phyloP scores from a whole-genome alignment of 2,888 invertebrate species.

The Hypomecis punctinalis region DNA sequence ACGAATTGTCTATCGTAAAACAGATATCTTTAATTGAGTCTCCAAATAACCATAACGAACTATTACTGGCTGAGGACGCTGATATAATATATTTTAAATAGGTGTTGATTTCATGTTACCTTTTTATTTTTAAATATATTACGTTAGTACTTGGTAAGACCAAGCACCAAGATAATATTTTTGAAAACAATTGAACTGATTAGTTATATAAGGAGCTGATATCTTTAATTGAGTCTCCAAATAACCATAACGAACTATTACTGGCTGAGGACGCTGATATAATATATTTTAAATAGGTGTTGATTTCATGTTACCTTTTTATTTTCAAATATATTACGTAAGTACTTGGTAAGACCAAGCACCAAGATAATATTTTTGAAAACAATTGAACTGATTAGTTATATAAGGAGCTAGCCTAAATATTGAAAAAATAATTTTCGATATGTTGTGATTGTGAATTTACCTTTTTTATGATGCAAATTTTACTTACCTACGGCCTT shows the following conservation, averaged over 20 bases:
- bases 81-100: constrained; percentile 6
- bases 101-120: constrained; percentile 1
- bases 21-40: constrained; percentile 3
- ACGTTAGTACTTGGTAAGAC: no score
- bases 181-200: no score
- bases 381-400: constrained; percentile 5
- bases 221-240: constrained; percentile 4
- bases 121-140: no score
- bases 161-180: no score
- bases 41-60: constrained; percentile 8
- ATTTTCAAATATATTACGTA: background rate
- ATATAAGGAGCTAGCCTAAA: background rate
- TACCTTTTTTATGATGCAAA: background rate
- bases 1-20: constrained; percentile 7
- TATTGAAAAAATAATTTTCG: background rate
- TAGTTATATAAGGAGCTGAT: no score
- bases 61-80: constrained; percentile 3
- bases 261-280: constrained; percentile 4
- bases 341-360: background rate
- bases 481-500: background rate
- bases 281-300: constrained; percentile 5
- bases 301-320: constrained; percentile 2
- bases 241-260: constrained; percentile 5
- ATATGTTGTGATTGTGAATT: background rate
- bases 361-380: background rate